These are phyloP conservation scores for Pogonomyrmex californicus DNA, from an alignment of 1,140 invertebrate genomes.

Conservation along the genomic window DNA sequence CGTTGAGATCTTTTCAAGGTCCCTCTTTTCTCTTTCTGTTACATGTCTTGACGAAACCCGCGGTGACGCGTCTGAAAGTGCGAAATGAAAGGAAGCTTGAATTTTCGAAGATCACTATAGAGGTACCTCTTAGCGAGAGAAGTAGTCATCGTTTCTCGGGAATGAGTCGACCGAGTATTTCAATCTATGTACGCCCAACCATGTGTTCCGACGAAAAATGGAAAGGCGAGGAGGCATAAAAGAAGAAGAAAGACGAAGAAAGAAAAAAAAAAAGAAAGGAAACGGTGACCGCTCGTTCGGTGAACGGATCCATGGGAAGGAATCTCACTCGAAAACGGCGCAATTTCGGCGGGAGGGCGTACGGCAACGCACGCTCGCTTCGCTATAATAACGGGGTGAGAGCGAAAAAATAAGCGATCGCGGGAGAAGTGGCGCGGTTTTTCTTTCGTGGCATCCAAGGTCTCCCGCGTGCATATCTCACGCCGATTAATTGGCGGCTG, in stretches of 20 bases:
- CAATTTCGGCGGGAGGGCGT: conserved; percentile 14
- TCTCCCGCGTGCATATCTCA: conserved; percentile 75
- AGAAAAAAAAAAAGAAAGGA: not conserved
- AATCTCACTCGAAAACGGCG: not conserved
- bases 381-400: conserved; percentile 50
- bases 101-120: conserved; percentile 78
- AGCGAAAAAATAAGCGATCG: conserved; percentile 49
- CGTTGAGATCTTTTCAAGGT: conserved; percentile 35
- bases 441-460: conserved; percentile 80
- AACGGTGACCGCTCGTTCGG: not conserved
- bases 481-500: conserved; percentile 80
- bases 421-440: conserved; percentile 12
- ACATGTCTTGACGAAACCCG: conserved; percentile 13
- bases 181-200: conserved; percentile 17
- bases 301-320: not conserved
- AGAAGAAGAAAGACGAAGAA: not conserved
- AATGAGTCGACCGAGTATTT: conserved; percentile 49
- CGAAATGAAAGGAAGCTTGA: conserved; percentile 82
- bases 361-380: conserved; percentile 34
- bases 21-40: conserved; percentile 14
- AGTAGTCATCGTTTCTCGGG: not conserved
- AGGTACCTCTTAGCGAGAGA: conserved; percentile 7
- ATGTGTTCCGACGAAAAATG: conserved; percentile 36
- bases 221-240: conserved; percentile 7
- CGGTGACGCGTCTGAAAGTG: conserved; percentile 30